Percentiles rank a stretch among this genome's conserved stretches.
These are phyloP conservation scores for Mesopsocus fuscifrons DNA, from an alignment of 2,888 invertebrate genomes.

Conservation along the genomic window DNA sequence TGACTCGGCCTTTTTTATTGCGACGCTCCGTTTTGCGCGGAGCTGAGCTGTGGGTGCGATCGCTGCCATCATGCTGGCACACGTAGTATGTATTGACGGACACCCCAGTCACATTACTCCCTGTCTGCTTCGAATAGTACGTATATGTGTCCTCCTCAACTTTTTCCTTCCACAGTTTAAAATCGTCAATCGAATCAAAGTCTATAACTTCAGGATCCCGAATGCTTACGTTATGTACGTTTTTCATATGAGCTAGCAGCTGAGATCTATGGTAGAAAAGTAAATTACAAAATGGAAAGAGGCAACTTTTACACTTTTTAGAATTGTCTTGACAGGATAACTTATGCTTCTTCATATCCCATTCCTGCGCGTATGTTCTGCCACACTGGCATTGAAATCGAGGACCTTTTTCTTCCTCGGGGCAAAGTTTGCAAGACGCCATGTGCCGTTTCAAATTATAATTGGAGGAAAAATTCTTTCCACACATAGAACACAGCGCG, in stretches of 20 bases:
- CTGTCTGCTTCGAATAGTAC: conserved; percentile 6
- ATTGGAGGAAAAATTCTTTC: conserved; percentile 7
- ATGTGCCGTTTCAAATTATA: conserved; percentile 8
- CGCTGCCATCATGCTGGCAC: conserved; percentile 5
- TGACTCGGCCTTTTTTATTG: conserved; percentile 5
- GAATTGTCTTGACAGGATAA: not conserved
- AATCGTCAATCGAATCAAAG: conserved; percentile 4
- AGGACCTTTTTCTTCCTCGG: conserved; percentile 1
- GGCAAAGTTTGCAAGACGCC: conserved; percentile 3
- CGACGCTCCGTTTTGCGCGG: not conserved
- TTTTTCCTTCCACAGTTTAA: conserved; percentile 3
- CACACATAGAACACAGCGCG: conserved; percentile 6
- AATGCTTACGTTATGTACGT: conserved; percentile 5
- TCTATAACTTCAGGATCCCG: conserved; percentile 3
- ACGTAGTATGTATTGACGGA: conserved; percentile 7
- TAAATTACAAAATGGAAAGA: conserved; percentile 6
- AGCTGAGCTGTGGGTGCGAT: not conserved
- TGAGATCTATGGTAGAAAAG: conserved; percentile 6
- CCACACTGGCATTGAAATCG: conserved; percentile 4
- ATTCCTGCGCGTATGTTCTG: conserved; percentile 7
- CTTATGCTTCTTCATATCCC: conserved; percentile 8
- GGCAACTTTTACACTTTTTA: conserved; percentile 7
- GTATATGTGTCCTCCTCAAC: conserved; percentile 2
- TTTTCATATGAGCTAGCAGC: conserved; percentile 6
- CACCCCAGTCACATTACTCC: conserved; percentile 4